phyloP scores from a whole-genome alignment of 2,888 invertebrate genomes.

The Epistrophe eligans region DNA sequence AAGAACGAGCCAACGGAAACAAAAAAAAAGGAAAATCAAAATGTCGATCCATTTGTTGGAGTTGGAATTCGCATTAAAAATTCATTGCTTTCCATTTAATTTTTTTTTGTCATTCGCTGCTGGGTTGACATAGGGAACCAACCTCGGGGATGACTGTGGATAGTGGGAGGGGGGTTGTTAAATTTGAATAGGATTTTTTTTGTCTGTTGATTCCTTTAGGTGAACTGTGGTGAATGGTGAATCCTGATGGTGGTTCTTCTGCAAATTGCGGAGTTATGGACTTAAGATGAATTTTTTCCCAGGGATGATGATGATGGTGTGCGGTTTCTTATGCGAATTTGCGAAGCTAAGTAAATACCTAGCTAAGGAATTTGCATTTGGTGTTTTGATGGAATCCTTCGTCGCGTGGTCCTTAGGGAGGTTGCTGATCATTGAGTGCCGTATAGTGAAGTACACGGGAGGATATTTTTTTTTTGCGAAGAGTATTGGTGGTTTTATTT shows the following conservation, averaged over 20 bases:
- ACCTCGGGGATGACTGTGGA: background rate
- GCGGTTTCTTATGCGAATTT: conserved; percentile 73
- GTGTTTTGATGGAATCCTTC: conserved; percentile 69
- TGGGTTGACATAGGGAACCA: conserved; percentile 23
- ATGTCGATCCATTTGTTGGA: conserved; percentile 74
- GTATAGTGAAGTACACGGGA: background rate
- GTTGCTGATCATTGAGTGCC: conserved; percentile 48
- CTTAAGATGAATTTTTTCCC: conserved; percentile 44
- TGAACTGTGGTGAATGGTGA: conserved; percentile 41
- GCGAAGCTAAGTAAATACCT: conserved; percentile 73
- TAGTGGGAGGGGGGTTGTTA: background rate
- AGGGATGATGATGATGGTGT: background rate
- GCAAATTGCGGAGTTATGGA: conserved; percentile 47
- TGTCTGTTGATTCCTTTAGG: conserved; percentile 49
- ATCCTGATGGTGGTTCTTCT: conserved; percentile 1
- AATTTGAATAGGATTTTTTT: conserved; percentile 63
- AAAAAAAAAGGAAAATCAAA: conserved; percentile 60
- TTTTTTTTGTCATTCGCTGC: conserved; percentile 32
- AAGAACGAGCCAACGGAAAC: conserved; percentile 48
- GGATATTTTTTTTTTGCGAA: conserved; percentile 17
- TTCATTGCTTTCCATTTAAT: conserved; percentile 71
- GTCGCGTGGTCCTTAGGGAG: conserved; percentile 58
- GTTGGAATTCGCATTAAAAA: conserved; percentile 74
- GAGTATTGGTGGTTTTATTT: conserved; percentile 71
- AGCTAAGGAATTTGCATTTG: conserved; percentile 71